A percentile compares a stretch with the other conserved stretches of the same genome.
Conservation (phyloP, 2,888 invertebrate species). For the Chymomyza amoena region DNA sequence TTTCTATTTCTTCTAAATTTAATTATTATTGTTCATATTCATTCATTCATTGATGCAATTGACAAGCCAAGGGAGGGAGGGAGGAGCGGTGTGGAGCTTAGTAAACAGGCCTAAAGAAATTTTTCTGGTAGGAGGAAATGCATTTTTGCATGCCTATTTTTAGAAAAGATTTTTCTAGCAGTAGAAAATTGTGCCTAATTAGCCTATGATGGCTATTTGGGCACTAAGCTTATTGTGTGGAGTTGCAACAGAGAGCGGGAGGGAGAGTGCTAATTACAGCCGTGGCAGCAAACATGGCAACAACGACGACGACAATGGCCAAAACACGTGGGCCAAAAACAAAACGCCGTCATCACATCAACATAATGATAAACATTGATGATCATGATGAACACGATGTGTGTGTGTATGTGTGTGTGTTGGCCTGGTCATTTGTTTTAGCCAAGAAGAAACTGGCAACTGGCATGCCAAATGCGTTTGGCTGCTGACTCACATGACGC, state of each 20-base stretch:
- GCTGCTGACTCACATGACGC: constrained; percentile 74
- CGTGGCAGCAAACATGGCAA: not conserved
- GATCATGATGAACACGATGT: constrained; percentile 11
- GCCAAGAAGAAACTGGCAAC: constrained; percentile 33
- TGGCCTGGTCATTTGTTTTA: constrained; percentile 45
- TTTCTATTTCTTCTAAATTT: too few relatives aligned
- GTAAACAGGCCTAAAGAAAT: not conserved
- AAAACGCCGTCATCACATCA: not conserved
- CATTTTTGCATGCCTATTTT: not conserved
- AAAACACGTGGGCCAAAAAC: constrained; percentile 41
- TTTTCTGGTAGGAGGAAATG: too few relatives aligned
- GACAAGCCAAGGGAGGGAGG: not conserved
- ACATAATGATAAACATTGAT: not conserved
- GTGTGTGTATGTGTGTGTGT: constrained; percentile 17
- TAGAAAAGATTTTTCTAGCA: too few relatives aligned
- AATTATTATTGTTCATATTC: constrained; percentile 22
- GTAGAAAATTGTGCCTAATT: too few relatives aligned
- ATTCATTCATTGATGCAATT: constrained; percentile 50
- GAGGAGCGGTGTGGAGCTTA: not conserved
- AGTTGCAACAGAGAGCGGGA: not conserved
- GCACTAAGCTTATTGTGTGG: too few relatives aligned
- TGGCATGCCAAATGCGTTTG: constrained; percentile 64
- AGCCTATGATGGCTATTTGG: too few relatives aligned
- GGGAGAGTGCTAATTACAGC: constrained; percentile 59
- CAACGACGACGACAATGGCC: not conserved